These are phyloP conservation scores for Chaetoderma sp. DNA, from an alignment of 2,888 invertebrate genomes.

Conservation along the genomic window DNA sequence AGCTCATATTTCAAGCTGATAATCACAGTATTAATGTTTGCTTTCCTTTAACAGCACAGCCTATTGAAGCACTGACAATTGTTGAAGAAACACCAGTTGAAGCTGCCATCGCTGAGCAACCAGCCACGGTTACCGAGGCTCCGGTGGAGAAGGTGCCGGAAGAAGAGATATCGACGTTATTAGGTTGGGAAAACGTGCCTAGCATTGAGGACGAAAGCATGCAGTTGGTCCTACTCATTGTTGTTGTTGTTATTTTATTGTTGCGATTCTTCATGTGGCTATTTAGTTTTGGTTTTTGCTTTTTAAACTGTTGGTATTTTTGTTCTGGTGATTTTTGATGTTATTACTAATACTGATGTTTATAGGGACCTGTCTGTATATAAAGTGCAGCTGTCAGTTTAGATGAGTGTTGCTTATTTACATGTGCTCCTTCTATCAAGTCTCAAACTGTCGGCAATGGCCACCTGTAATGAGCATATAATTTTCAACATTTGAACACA, in stretches of 20 bases:
- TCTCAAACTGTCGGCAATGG: no score
- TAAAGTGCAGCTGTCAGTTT: not conserved
- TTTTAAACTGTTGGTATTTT: constrained; percentile 47
- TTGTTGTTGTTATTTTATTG: constrained; percentile 44
- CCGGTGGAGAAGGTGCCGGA: constrained; percentile 45
- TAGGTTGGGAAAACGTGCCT: constrained; percentile 52
- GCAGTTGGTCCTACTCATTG: constrained; percentile 46
- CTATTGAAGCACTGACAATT: not conserved
- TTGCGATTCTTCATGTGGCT: constrained; percentile 49
- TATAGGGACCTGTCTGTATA: not conserved
- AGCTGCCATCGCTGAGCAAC: constrained; percentile 36
- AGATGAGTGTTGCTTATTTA: not conserved
- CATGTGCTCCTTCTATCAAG: no score
- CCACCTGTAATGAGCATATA: no score
- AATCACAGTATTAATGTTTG: no score
- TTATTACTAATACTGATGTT: not conserved
- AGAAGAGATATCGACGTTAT: constrained; percentile 41
- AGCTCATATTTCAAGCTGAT: no score
- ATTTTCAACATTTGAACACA: not conserved
- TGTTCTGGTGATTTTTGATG: not conserved
- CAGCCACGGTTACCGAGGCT: constrained; percentile 32
- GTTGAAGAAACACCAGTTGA: constrained; percentile 32
- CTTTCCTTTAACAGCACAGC: no score
- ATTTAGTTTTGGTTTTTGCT: constrained; percentile 43
- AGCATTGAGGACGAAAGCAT: constrained; percentile 46